phyloP scores from a whole-genome alignment of 2,888 invertebrate species.

The Hoplodrina blanda region DNA sequence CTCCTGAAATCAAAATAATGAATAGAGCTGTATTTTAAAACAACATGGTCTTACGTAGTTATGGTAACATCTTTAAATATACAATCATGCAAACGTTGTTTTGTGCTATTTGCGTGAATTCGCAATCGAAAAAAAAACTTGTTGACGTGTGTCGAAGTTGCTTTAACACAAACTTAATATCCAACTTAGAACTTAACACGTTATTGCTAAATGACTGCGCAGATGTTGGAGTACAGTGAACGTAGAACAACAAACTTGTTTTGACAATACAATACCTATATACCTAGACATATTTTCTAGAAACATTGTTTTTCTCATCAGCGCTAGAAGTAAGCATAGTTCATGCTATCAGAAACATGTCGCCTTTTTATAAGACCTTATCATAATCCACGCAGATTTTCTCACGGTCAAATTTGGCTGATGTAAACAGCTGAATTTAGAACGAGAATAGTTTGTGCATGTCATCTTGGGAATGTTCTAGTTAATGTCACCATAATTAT shows the following conservation, averaged over 20 bases:
- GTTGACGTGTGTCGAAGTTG: not conserved
- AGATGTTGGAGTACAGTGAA: conserved; percentile 13
- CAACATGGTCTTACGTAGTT: not conserved
- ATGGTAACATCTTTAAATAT: conserved; percentile 2
- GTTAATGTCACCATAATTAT: conserved; percentile 4
- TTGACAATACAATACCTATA: conserved; percentile 14
- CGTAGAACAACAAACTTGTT: conserved; percentile 8
- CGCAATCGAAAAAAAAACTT: not conserved
- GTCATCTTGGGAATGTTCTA: not conserved
- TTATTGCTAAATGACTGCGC: conserved; percentile 14
- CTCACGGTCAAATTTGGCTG: not conserved
- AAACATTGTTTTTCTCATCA: conserved; percentile 11
- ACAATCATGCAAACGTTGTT: not conserved
- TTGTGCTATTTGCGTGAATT: not conserved
- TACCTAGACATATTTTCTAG: not conserved
- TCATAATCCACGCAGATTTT: conserved; percentile 1
- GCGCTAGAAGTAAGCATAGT: conserved; percentile 3
- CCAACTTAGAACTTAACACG: conserved; percentile 15
- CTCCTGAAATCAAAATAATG: conserved; percentile 25
- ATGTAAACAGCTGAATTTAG: conserved; percentile 8
- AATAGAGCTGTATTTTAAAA: not conserved
- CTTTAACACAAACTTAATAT: conserved; percentile 7
- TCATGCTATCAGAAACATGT: conserved; percentile 11
- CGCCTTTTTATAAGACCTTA: conserved; percentile 18
- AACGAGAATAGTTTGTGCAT: not conserved